These are phyloP conservation scores for Trachelus stipa DNA, from an alignment of 2,888 invertebrate species.

Conservation along the genomic window DNA sequence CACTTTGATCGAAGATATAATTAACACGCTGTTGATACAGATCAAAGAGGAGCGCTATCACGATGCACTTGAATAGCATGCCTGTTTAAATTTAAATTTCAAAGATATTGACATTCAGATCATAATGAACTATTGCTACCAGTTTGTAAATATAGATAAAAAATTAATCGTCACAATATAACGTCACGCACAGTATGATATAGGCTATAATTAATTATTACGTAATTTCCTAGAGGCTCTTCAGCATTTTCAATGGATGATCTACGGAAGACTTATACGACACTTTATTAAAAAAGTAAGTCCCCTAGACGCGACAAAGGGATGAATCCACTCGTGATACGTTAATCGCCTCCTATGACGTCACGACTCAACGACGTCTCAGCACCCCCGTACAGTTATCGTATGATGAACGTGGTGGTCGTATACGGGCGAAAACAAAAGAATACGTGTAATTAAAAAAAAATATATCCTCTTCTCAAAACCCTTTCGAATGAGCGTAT, in stretches of 20 bases:
- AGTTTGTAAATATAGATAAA: not conserved
- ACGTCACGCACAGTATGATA: not conserved
- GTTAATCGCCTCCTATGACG: not conserved
- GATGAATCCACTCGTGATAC: not conserved
- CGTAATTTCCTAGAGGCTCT: not conserved
- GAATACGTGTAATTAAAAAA: not conserved
- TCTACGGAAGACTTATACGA: not conserved
- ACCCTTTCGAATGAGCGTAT: not conserved
- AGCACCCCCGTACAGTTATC: not conserved
- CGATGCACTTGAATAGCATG: not conserved
- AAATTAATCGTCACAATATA: not conserved
- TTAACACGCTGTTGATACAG: not conserved
- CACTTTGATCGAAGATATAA: not conserved
- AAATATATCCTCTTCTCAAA: not conserved
- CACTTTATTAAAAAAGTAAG: not conserved
- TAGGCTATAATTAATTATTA: not conserved
- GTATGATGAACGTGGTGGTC: not conserved
- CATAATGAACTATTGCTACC: not conserved
- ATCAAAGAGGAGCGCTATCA: not conserved
- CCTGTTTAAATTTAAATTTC: not conserved
- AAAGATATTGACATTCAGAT: not conserved
- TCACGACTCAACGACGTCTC: not conserved
- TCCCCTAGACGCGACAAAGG: not conserved
- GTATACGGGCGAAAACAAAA: not conserved
- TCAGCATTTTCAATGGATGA: not conserved